Evolutionary conservation across 2,797 vertebrate genomes (phyloP).

Genomic region (Onychomys arenicola): DNA sequence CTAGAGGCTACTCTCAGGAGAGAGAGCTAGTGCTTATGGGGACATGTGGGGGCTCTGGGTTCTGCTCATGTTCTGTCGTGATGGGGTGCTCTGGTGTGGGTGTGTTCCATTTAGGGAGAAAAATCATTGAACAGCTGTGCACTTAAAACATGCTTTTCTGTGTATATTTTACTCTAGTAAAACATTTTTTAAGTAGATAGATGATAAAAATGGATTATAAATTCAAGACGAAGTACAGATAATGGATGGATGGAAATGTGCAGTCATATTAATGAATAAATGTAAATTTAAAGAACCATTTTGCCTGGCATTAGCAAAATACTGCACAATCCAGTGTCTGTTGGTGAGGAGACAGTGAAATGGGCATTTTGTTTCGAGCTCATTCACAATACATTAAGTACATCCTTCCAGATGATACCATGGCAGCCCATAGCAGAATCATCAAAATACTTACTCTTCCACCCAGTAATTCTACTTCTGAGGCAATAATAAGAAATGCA

Average conservation of each 20-base stretch:
- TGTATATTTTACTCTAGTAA: not conserved
- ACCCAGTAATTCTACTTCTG: not conserved
- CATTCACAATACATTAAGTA: not conserved
- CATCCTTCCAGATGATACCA: not conserved
- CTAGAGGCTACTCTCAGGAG: not conserved
- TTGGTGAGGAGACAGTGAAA: not conserved
- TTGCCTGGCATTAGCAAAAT: slow-evolving; percentile 22
- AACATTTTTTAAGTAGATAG: slow-evolving; percentile 31
- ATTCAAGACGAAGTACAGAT: not conserved
- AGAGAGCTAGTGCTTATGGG: not conserved
- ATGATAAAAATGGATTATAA: slow-evolving; percentile 12
- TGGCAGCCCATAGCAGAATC: not conserved
- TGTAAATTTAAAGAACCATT: slow-evolving; percentile 36
- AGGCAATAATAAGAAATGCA: not conserved
- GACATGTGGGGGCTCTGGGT: not conserved
- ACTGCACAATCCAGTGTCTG: not conserved
- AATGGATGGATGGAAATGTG: not conserved
- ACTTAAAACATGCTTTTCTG: slow-evolving; percentile 23
- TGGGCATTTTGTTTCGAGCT: not conserved
- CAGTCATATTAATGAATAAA: slow-evolving; percentile 27
- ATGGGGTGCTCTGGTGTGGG: not conserved
- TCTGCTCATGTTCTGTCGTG: not conserved
- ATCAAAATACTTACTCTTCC: not conserved
- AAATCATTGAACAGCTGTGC: not conserved
- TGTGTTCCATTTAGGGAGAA: not conserved